Base-by-base conservation (phyloP, 2,888 invertebrate species). In the Cataglyphis cursor region DNA sequence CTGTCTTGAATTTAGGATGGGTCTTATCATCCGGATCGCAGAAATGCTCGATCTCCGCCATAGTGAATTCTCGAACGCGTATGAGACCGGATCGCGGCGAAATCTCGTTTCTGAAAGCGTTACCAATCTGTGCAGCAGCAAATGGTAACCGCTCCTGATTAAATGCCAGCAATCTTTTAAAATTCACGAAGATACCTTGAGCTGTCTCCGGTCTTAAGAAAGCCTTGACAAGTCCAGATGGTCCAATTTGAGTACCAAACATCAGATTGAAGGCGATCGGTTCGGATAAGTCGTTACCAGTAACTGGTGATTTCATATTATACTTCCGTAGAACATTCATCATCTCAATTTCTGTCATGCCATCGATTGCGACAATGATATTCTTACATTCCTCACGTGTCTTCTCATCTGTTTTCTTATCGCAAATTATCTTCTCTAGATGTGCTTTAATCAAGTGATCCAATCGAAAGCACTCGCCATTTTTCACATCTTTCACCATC, bases 21-120 rank as follows among this genome's bases (percentile, higher is more conserved):
- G 96, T 96, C 94, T 99, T 99, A 91, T 97, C 96, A 0, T 93
- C 95, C 0, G 99, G 98, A 95, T 99, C 99, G 95, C 99, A 99
- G 95, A 99, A 99, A 95, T 99, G 99, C 95, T 99, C 99, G 92
- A 99, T 99, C 96, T 99, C 99, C 85, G 99, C 99, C 99, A 99
- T 99, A 0, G 99, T 99, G 94, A 99, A 99, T 95, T 99, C 99
- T 92, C 99, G 97, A 0, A 99, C 99, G 92, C 99, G 96, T 64
- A 99, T 97, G 12, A 99, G 96, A 0, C 99, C 99, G 87, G 99
- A 99, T 85, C 99, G 96, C 1, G 99, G 99, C 0, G 99, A 99
- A 92, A 99, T 99, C 96, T 99, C 99, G 96, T 99, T 99, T 90
- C 99, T 97, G 95, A 99, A 99, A 0, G 99, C 98, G 94, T 98